Percentiles rank a stretch among this genome's conserved stretches.
Evolutionary conservation across 2,888 invertebrate genomes (phyloP).

Genomic region (Trichopria drosophilae): DNA sequence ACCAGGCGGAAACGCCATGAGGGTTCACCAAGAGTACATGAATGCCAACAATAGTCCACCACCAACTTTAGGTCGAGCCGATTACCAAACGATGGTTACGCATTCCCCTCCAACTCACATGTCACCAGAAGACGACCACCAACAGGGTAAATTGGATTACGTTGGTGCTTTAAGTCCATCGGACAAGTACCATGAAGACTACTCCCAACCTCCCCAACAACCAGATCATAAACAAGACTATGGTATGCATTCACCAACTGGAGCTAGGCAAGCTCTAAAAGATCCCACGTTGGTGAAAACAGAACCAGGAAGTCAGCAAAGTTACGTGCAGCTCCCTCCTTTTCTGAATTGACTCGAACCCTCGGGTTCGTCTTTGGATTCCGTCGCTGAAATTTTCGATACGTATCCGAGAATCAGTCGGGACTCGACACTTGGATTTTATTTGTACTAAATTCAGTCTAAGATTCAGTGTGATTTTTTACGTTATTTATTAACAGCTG

Average conservation of each 20-base stretch:
- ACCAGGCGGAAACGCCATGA: conserved; percentile 58
- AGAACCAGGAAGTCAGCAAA: conserved; percentile 65
- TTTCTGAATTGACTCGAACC: conserved; percentile 69
- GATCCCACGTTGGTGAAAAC: conserved; percentile 61
- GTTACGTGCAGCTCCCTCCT: conserved; percentile 74
- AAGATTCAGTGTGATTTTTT: too few relatives aligned
- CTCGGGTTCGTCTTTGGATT: conserved; percentile 45
- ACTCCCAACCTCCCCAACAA: conserved; percentile 57
- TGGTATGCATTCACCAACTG: conserved; percentile 48
- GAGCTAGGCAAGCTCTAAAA: conserved; percentile 58
- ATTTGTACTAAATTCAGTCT: too few relatives aligned
- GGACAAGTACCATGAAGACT: conserved; percentile 67
- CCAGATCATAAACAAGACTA: conserved; percentile 51
- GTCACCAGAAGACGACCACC: conserved; percentile 53
- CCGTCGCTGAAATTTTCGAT: conserved; percentile 31
- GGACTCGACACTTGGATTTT: too few relatives aligned
- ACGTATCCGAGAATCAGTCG: too few relatives aligned
- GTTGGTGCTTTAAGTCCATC: conserved; percentile 55
- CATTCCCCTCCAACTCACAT: conserved; percentile 52
- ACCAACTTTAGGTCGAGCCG: conserved; percentile 59
- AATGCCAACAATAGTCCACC: conserved; percentile 68
- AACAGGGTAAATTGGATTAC: conserved; percentile 47
- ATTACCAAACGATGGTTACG: conserved; percentile 52
- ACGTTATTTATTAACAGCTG: too few relatives aligned
- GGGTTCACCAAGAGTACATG: conserved; percentile 71